Base-by-base conservation (phyloP, 1,140 invertebrate genomes). In the Contarinia nasturtii region DNA sequence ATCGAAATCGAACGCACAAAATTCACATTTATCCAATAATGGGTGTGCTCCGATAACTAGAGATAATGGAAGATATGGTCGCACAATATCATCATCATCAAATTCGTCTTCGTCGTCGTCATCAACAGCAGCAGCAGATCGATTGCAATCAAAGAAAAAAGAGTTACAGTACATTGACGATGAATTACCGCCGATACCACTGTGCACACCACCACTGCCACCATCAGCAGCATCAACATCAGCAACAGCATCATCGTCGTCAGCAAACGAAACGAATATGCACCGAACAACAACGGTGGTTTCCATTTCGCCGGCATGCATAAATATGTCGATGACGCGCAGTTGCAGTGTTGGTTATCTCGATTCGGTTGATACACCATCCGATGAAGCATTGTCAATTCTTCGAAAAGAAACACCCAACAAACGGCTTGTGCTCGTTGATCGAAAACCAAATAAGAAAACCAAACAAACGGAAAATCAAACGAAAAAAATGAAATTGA, bases 291-390 rank as follows among this genome's bases (percentile, higher is more conserved):
- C 76, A 0, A 77, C 76, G 0, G 70, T 77, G 0, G 69, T 77
- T 15, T 76, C 75, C 0, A 78, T 79, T 33, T 76, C 75, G 18
- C 76, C 76, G 0, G 68, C 74, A 0, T 74, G 70, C 51, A 17
- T 65, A 40, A 58, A 60, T 14, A 80, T 82, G 49, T 76, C 79
- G 0, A 86, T 85, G 59, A 79, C 82, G 1, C 67, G 84, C 12
- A 86, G 83, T 54, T 87, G 83, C 57, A 86, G 82, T 57, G 83
- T 87, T 2, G 84, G 84, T 1, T 87, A 86, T 54, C 65, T 89
- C 47, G 84, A 87, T 53, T 68, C 82, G 38, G 79, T 86, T 0
- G 82, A 86, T 53, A 71, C 80, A 2, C 77, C 80, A 12, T 78
- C 77, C 18, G 79, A 81, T 49, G 75, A 81, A n/a, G 76, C 79